Percentiles rank a stretch among this genome's conserved stretches.
Conservation (phyloP, 2,797 vertebrate genomes). For the Zalophus californianus region DNA sequence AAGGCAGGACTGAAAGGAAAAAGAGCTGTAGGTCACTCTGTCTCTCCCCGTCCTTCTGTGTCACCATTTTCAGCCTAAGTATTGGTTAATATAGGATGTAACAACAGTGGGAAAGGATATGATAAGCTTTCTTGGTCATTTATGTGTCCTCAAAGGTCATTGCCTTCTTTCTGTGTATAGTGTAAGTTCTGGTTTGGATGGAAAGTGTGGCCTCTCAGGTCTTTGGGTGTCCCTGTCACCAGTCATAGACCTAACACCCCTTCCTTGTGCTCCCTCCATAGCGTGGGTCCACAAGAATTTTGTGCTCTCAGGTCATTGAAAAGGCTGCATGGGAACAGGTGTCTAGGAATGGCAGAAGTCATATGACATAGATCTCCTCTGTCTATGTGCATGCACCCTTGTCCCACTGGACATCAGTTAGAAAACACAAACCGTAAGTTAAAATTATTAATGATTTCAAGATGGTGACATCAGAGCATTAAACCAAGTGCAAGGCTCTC, state of each 20-base stretch:
- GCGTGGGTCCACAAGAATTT: not conserved
- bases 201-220: not conserved
- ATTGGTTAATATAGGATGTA: not conserved
- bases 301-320: fast-evolving
- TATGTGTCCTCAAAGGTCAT: not conserved
- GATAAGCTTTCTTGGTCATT: not conserved
- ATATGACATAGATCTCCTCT: not conserved
- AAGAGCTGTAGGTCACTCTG: not conserved
- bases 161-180: not conserved
- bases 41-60: not conserved
- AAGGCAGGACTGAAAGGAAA: not conserved
- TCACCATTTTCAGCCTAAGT: not conserved
- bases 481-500: not conserved
- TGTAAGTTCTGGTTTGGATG: not conserved
- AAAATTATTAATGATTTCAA: not conserved
- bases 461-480: not conserved
- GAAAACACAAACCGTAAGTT: not conserved
- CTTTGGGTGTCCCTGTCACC: not conserved
- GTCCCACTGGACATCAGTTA: not conserved
- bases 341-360: fast-evolving
- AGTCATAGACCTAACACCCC: not conserved
- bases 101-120: not conserved
- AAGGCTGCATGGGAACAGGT: not conserved
- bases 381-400: not conserved
- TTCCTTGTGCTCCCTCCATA: not conserved